Evolutionary conservation across 37 sponge, comb jelly and placozoan species (phyloP).

Genomic region (Eunapius fragilis): DNA sequence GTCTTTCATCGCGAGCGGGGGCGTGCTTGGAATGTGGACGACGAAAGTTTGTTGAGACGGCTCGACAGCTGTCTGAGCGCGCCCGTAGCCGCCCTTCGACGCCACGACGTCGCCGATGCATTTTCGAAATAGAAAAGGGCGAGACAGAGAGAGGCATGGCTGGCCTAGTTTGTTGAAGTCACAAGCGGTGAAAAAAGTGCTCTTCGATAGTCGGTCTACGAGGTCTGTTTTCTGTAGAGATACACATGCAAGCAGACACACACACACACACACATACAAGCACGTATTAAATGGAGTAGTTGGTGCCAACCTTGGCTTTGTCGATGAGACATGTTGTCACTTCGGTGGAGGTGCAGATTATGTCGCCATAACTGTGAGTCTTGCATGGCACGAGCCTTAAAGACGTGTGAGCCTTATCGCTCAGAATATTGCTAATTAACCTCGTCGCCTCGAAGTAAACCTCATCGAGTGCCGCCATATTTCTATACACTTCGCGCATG

Average conservation of each 20-base stretch:
- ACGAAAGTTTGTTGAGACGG: background rate
- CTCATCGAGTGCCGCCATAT: background rate
- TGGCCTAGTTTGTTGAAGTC: slow-evolving; percentile 35
- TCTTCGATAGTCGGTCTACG: background rate
- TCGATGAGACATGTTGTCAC: background rate
- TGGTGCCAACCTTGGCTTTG: background rate
- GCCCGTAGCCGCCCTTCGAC: slow-evolving; percentile 13
- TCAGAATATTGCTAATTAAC: background rate
- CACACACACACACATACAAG: too few species aligned
- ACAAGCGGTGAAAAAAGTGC: background rate
- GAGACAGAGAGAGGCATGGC: slow-evolving; percentile 32
- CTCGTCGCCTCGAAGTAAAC: background rate
- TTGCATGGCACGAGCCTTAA: background rate
- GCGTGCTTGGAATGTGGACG: background rate
- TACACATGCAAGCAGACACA: too few species aligned
- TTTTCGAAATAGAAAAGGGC: slow-evolving; percentile 14
- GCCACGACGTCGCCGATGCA: slow-evolving; percentile 12
- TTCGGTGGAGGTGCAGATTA: background rate
- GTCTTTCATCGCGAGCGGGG: too few species aligned
- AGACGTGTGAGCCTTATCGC: background rate
- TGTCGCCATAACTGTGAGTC: background rate
- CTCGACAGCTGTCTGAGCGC: background rate
- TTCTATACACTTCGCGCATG: background rate
- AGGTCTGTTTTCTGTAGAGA: background rate
- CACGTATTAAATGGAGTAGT: too few species aligned